Conservation (phyloP, 2,113 vertebrate species). For the Thunnus thynnus region DNA sequence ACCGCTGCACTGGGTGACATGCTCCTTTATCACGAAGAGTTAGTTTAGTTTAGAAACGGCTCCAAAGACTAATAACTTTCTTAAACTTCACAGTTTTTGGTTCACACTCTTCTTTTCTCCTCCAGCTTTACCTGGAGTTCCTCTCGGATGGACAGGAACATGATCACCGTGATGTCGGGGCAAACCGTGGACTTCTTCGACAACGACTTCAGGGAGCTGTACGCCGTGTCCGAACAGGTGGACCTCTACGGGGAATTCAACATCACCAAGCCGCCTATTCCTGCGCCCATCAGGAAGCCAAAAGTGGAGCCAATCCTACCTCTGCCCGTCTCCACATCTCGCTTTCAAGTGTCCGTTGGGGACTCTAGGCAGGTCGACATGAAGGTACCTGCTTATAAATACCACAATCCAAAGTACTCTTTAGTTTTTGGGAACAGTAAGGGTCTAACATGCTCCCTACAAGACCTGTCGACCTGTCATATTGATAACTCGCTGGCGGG, state of each 20-base stretch:
- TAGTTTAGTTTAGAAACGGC: neutral
- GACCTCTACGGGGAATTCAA: conserved; percentile 90
- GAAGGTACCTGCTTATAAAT: conserved; percentile 92
- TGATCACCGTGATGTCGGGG: conserved; percentile 92
- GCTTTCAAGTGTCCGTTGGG: conserved; percentile 79
- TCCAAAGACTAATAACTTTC: too few species aligned
- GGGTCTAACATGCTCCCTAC: conserved; percentile 77
- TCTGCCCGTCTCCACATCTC: conserved; percentile 73
- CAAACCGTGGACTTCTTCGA: conserved; percentile 93
- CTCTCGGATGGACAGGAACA: conserved; percentile 92
- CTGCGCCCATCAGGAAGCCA: conserved; percentile 67
- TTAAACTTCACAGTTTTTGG: neutral
- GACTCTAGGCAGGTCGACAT: conserved; percentile 69
- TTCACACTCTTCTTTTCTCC: conserved; percentile 2
- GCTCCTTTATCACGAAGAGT: too few species aligned
- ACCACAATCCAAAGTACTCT: conserved; percentile 96
- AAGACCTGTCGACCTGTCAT: conserved; percentile 72
- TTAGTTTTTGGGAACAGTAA: conserved; percentile 88
- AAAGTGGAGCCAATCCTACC: conserved; percentile 64
- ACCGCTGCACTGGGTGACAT: too few species aligned
- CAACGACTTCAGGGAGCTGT: conserved; percentile 94
- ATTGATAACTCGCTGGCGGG: conserved; percentile 30
- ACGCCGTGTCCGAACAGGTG: conserved; percentile 92
- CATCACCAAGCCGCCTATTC: conserved; percentile 76
- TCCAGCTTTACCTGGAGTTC: conserved; percentile 95